A percentile compares a stretch with the other conserved stretches of the same genome.
Conservation (phyloP, 2,113 vertebrate species). For the Eclectus roratus region DNA sequence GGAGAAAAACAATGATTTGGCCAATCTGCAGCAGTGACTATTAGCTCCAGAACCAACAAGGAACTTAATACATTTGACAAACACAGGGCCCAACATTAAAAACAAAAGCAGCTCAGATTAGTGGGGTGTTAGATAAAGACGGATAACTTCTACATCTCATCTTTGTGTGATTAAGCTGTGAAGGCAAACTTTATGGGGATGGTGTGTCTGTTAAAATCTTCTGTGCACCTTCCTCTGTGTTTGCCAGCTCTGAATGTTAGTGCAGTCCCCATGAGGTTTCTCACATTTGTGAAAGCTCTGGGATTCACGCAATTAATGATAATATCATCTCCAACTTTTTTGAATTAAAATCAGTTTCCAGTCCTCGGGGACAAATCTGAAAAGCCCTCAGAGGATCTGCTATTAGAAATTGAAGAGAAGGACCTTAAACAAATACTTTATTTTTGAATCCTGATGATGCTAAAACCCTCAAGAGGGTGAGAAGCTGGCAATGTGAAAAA, state of each 20-base stretch:
- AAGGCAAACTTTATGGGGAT: not conserved
- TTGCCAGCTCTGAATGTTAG: not conserved
- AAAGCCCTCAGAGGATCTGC: not conserved
- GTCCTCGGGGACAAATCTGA: not conserved
- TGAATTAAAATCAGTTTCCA: not conserved
- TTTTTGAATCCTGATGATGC: constrained; percentile 5
- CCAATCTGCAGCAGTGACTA: not conserved
- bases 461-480: not conserved
- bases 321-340: not conserved
- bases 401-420: not conserved
- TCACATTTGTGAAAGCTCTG: not conserved
- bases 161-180: not conserved
- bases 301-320: not conserved
- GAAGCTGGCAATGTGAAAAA: not conserved
- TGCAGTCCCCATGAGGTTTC: not conserved
- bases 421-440: not conserved
- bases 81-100: not conserved
- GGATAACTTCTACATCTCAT: not conserved
- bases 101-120: not conserved
- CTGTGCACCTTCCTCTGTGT: not conserved
- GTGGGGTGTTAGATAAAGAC: not conserved
- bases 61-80: not conserved
- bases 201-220: not conserved
- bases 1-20: not conserved
- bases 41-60: not conserved